Conservation (phyloP, 2,797 vertebrate genomes). For the Mareca penelope region DNA sequence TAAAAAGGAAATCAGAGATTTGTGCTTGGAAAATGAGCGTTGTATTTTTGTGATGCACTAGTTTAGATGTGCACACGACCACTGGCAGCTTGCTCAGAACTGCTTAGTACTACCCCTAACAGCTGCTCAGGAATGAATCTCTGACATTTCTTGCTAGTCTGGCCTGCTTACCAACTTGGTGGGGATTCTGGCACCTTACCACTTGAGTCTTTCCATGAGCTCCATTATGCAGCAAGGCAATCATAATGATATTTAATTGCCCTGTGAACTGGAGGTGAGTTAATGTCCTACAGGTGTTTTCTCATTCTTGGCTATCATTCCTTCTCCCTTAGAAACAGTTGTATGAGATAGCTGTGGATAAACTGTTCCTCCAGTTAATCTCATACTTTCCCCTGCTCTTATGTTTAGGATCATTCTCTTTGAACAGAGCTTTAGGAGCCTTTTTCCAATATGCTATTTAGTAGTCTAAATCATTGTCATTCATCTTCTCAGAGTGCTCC, state of each 20-base stretch:
- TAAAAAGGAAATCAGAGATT: not conserved
- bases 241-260: not conserved
- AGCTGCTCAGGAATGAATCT: not conserved
- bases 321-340: not conserved
- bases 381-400: not conserved
- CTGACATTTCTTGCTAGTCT: not conserved
- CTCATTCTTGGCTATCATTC: not conserved
- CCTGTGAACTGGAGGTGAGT: not conserved
- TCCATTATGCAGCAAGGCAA: not conserved
- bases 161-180: not conserved
- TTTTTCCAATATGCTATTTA: not conserved
- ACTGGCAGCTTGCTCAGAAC: not conserved
- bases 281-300: not conserved
- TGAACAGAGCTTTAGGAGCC: not conserved
- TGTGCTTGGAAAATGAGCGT: not conserved
- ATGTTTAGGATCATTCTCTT: not conserved
- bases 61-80: not conserved
- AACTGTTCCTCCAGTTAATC: not conserved
- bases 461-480: not conserved
- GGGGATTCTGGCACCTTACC: not conserved
- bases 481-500: not conserved
- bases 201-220: not conserved
- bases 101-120: not conserved
- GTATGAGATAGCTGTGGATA: not conserved
- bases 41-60: not conserved